A percentile compares a stretch with the other conserved stretches of the same genome.
phyloP scores from a whole-genome alignment of 1,140 invertebrate species.

The Drosophila aff. region DNA sequence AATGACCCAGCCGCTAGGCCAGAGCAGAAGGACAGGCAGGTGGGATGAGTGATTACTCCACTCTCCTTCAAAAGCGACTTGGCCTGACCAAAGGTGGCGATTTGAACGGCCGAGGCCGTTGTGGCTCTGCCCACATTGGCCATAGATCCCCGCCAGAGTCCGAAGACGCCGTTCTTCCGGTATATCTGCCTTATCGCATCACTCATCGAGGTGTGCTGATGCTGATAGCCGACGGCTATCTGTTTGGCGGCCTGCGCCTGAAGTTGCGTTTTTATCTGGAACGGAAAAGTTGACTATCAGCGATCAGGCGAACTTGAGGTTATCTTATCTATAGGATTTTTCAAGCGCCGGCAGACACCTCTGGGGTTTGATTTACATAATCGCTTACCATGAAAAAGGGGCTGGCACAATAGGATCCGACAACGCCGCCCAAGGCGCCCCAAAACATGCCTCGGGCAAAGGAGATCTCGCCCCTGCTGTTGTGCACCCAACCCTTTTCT shows the following conservation, averaged over 20 bases:
- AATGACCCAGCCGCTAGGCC: slow-evolving; percentile 92
- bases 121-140: slow-evolving; percentile 92
- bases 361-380: slow-evolving; percentile 48
- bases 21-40: slow-evolving; percentile 90
- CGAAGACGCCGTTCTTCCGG: slow-evolving; percentile 89
- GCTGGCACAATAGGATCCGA: slow-evolving; percentile 86
- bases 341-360: slow-evolving; percentile 7
- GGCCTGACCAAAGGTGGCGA: slow-evolving; percentile 91
- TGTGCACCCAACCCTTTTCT: slow-evolving; percentile 89
- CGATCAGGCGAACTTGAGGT: not conserved
- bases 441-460: slow-evolving; percentile 89
- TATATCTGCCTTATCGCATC: slow-evolving; percentile 90
- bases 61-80: slow-evolving; percentile 86
- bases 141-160: slow-evolving; percentile 91
- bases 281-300: slow-evolving; percentile 33
- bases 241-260: slow-evolving; percentile 91
- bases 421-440: slow-evolving; percentile 90
- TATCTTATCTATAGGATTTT: slow-evolving; percentile 42
- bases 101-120: slow-evolving; percentile 93
- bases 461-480: slow-evolving; percentile 89
- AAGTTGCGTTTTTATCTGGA: slow-evolving; percentile 93
- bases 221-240: slow-evolving; percentile 97
- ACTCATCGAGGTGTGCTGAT: slow-evolving; percentile 89
- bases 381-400: slow-evolving; percentile 82
- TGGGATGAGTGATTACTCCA: slow-evolving; percentile 86